Evolutionary conservation across 1,140 invertebrate species (phyloP), one percentile per base, ranked within the genome.

Genomic region (Nixonia krombeini): DNA sequence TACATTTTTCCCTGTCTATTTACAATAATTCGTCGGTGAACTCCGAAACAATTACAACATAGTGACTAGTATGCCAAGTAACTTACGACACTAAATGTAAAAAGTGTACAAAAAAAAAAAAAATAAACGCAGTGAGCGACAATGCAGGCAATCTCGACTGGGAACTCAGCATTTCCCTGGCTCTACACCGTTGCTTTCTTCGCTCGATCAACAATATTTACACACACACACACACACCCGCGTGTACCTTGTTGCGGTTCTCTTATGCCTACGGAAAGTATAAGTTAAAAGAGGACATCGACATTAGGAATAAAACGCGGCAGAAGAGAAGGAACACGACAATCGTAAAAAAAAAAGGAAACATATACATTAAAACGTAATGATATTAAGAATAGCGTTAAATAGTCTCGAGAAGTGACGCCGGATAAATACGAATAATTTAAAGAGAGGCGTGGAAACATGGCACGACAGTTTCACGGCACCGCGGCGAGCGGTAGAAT

Each of bases 391-490:
- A 45, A 42, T 26, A 58, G 41, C 26, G 33, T 12, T 31, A 18
- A 42, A 57, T 57, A 44, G 50, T 59, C 49, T 44, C 53, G 57
- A 62, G 56, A 38, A 42, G n/a, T n/a, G n/a, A n/a, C n/a, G n/a
- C n/a, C n/a, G n/a, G n/a, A n/a, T n/a, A n/a, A n/a, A n/a, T n/a
- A n/a, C 49, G 33, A 49, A 29, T 3, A 40, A 47, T 42, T 65
- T 62, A 29, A 63, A 52, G 10, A 35, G 55, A 57, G 70, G 70
- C 26, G 38, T 42, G 66, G 70, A 69, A 70, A 55, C 73, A 83
- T 84, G 82, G 82, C 82, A 84, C 82, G 76, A 45, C 46, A 72
- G 74, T 70, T 83, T 84, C 82, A 84, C 82, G 82, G 82, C 69
- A 75, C 77, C 77, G 73, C 70, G 66, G 67, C 62, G 47, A 74